phyloP scores from a whole-genome alignment of 2,888 invertebrate genomes.

The Falcaria lacertinaria region DNA sequence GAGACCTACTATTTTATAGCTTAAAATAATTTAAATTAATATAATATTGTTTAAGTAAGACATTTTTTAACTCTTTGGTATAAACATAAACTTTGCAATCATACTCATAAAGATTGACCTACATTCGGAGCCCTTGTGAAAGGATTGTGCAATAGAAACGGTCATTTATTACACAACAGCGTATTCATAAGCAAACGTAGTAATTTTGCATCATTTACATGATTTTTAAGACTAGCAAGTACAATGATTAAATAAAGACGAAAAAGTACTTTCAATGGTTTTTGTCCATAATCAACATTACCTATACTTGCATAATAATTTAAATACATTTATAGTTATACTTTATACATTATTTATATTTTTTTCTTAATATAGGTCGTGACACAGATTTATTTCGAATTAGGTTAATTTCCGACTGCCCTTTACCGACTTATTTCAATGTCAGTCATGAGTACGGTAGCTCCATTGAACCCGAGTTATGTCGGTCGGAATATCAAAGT shows the following conservation, averaged over 20 bases:
- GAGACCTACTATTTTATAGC: constrained; percentile 1
- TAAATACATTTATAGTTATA: constrained; percentile 7
- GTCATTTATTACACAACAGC: constrained; percentile 77
- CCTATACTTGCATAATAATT: constrained; percentile 1
- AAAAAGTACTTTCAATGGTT: constrained; percentile 28
- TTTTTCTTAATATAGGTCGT: constrained; percentile 52
- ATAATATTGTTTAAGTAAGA: background rate
- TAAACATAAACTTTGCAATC: constrained; percentile 45
- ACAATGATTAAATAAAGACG: constrained; percentile 28
- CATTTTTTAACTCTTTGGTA: constrained; percentile 5
- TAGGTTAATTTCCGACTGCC: constrained; percentile 74
- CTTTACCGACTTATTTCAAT: constrained; percentile 79
- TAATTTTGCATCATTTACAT: constrained; percentile 65
- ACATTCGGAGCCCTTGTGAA: constrained; percentile 79
- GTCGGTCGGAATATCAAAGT: constrained; percentile 88
- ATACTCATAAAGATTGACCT: constrained; percentile 75
- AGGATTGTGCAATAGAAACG: constrained; percentile 80
- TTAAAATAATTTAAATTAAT: background rate
- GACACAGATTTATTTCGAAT: constrained; percentile 62
- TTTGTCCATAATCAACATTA: constrained; percentile 13
- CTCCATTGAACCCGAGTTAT: constrained; percentile 85
- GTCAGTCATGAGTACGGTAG: constrained; percentile 83
- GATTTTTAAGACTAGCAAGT: constrained; percentile 36
- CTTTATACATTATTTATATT: constrained; percentile 5
- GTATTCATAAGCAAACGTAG: constrained; percentile 73